Conservation (phyloP, 2,888 invertebrate species). For the Pandemis cinnamomeana region DNA sequence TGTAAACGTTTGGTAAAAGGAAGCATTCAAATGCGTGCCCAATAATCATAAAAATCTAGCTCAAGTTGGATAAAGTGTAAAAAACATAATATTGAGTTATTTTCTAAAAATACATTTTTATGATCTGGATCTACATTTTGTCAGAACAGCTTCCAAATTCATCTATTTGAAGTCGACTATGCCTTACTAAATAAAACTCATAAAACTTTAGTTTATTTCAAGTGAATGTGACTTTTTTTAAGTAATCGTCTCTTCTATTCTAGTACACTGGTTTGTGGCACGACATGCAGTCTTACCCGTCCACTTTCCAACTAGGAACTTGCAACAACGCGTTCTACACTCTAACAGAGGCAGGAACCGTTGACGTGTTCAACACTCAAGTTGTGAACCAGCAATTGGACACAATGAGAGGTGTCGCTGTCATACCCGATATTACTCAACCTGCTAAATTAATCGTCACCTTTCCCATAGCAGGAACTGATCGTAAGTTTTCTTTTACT, state of each 20-base stretch:
- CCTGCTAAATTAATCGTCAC: slow-evolving; percentile 75
- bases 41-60: too few species aligned
- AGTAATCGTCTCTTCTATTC: background rate
- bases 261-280: slow-evolving; percentile 43
- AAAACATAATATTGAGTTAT: too few species aligned
- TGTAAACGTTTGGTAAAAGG: too few species aligned
- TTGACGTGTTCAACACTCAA: slow-evolving; percentile 41
- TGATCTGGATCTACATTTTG: too few species aligned
- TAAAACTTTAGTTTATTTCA: too few species aligned
- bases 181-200: too few species aligned
- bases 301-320: slow-evolving; percentile 24
- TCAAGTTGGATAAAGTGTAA: too few species aligned
- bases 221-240: too few species aligned
- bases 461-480: slow-evolving; percentile 65
- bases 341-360: background rate
- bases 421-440: slow-evolving; percentile 51
- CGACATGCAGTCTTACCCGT: slow-evolving; percentile 41
- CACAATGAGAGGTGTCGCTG: slow-evolving; percentile 73
- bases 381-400: slow-evolving; percentile 67
- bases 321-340: slow-evolving; percentile 39
- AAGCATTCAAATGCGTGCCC: too few species aligned
- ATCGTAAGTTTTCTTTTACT: slow-evolving; percentile 6
- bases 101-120: too few species aligned
- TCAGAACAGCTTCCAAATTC: too few species aligned
- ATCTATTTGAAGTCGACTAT: too few species aligned